Evolutionary conservation across 2,113 vertebrate species (phyloP), one percentile per base, ranked within the genome.

Genomic region (Dasypus novemcinctus): DNA sequence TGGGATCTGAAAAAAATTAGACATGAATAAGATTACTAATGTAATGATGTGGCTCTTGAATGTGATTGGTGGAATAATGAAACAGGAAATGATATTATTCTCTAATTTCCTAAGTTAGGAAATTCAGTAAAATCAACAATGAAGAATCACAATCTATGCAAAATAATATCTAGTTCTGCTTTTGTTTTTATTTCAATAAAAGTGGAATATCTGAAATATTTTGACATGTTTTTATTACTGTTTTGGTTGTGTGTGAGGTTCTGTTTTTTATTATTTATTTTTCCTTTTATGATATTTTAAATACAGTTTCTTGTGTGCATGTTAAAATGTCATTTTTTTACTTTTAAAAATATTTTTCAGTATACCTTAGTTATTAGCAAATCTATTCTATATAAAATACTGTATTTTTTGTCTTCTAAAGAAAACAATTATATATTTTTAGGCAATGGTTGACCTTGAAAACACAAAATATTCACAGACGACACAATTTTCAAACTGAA

Each of bases 381-480:
- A 93, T 83, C 31, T 94, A 91, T 94, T 95, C 68, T 83, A 57
- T 43, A 66, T 75, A 83, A 72, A 83, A 8, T 57, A 79, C 2
- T 41, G 21, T 54, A 69, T 87, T 94, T 95, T 94, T 92, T 86
- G 49, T 87, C 69, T 71, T 66, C n/a, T 91, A 96, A 95, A 93
- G 29, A 96, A 72, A 97, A 89, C 41, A 90, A 88, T 85, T 94
- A 49, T 89, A 92, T 63, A 33, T 96, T 94, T 96, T 57, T 95
- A 31, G 95, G 69, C 23, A 69, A 33, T 92, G 87, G 96, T 66
- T 97, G 82, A 94, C 96, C 96, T 95, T 97, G 80, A 97, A 96
- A 95, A 76, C 52, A 66, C 2, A 68, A 57, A 91, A 54, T 85
- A 81, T 71, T 69, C 49, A 69, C 38, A 96, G 64, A 91, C 66